Evolutionary conservation across 2,797 vertebrate species (phyloP), one percentile per base, ranked within the genome.

Genomic region (Catostomus latipinnis): DNA sequence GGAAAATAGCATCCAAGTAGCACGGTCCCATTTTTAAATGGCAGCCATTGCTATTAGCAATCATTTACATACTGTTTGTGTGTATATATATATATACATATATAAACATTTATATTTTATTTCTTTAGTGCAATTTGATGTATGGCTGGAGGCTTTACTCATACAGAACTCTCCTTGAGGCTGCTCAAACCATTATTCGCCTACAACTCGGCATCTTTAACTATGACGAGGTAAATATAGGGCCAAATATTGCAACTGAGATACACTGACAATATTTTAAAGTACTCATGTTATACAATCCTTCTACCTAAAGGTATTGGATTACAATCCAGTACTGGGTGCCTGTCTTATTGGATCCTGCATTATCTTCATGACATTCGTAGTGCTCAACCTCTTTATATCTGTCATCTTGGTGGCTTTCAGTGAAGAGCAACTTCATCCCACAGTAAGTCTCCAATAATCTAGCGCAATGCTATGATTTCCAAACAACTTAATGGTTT

Each of bases 201-300:
- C 93, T 99, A 87, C 97, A 98, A 90, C 90, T 98, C 52, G 97
- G 97, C 75, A 96, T 98, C 87, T 99, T 99, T 90, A 98, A 98
- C 92, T 99, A 98, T 0, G 94, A 97, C 65, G 96, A 98, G 96
- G 98, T 98, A 90, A 50, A 53, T 87, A 9, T 8, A 13, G 54
- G 54, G 68, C n/a, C 56, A 16, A 72, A 0, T 66, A 18, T 14
- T 61, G 9, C 14, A 22, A 58, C 10, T 34, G 54, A 52, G 11
- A n/a, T 7, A 45, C 52, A 50, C 16, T 43, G 49, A 14, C 34
- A 68, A 8, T 34, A 65, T 49, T 5, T 16, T 68, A 13, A 50
- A 1, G 57, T 12, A n/a, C 9, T 16, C 6, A 0, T 5, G 45
- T 57, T 12, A 34, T 34, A 34, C 34, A 34, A 34, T 78, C 0